Conservation (phyloP, 2,797 vertebrate species). For the Hirundo rustica region DNA sequence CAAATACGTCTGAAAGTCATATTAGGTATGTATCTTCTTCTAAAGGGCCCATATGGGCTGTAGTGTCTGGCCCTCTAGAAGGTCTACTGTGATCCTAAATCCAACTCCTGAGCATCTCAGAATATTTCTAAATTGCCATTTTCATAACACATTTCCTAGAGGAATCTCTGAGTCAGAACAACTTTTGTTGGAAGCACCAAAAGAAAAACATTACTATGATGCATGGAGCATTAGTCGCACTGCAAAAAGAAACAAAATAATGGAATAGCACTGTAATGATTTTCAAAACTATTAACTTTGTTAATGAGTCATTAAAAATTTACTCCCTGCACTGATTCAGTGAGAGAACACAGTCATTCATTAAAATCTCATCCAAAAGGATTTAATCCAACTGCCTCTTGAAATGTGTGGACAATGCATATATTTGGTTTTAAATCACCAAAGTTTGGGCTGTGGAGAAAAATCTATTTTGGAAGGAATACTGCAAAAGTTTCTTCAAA, state of each 20-base stretch:
- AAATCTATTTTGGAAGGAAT: background rate
- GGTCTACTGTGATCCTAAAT: background rate
- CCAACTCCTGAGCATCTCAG: background rate
- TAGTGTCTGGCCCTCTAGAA: background rate
- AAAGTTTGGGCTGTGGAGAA: background rate
- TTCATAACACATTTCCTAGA: conserved; percentile 3
- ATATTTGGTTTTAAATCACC: background rate
- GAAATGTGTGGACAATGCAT: background rate
- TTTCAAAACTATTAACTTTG: conserved; percentile 63
- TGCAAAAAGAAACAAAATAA: conserved; percentile 62
- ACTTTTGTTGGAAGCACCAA: conserved; percentile 12
- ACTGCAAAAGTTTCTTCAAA: background rate
- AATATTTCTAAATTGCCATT: background rate
- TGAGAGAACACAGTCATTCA: conserved; percentile 30
- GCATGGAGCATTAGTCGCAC: conserved; percentile 30
- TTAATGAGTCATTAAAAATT: conserved; percentile 69
- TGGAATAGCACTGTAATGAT: conserved; percentile 12
- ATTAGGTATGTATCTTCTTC: background rate
- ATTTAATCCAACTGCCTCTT: conserved; percentile 21
- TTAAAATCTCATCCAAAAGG: conserved; percentile 40
- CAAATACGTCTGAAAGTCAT: background rate
- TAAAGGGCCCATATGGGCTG: background rate
- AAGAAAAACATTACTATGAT: conserved; percentile 56
- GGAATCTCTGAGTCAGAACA: conserved; percentile 10
- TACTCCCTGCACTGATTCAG: conserved; percentile 28